Conservation (phyloP, 37 sponge, comb jelly and placozoan genomes). For the Beroe ovata region DNA sequence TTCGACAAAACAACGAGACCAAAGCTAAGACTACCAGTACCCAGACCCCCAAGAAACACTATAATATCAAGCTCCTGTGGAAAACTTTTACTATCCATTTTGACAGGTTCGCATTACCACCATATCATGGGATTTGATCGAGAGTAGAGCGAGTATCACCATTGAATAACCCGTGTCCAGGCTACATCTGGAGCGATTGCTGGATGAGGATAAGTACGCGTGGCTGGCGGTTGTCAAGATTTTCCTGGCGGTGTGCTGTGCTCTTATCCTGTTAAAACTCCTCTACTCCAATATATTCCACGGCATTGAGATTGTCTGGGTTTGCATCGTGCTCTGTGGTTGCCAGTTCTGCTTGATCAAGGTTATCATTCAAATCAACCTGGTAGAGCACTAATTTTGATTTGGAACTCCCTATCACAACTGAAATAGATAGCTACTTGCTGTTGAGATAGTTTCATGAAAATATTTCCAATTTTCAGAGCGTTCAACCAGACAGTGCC, state of each 20-base stretch:
- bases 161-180: too few species aligned
- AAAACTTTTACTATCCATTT: conserved; percentile 52
- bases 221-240: conserved; percentile 55
- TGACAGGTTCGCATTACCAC: conserved; percentile 54
- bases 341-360: conserved; percentile 84
- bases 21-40: conserved; percentile 67
- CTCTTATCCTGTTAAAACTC: conserved; percentile 71
- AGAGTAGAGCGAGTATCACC: too few species aligned
- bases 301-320: conserved; percentile 71
- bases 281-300: conserved; percentile 72
- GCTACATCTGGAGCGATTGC: conserved; percentile 37
- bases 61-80: conserved; percentile 62
- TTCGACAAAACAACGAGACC: background rate
- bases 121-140: too few species aligned
- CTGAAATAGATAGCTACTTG: too few species aligned
- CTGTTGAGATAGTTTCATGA: too few species aligned
- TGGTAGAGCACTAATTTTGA: too few species aligned
- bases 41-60: conserved; percentile 52
- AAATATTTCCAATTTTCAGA: too few species aligned
- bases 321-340: conserved; percentile 78
- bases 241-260: conserved; percentile 66
- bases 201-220: conserved; percentile 23
- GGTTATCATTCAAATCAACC: too few species aligned
- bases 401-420: too few species aligned
- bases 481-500: conserved; percentile 80